Evolutionary conservation across 2,113 vertebrate species (phyloP), one percentile per base, ranked within the genome.

Genomic region (Phycodurus eques): DNA sequence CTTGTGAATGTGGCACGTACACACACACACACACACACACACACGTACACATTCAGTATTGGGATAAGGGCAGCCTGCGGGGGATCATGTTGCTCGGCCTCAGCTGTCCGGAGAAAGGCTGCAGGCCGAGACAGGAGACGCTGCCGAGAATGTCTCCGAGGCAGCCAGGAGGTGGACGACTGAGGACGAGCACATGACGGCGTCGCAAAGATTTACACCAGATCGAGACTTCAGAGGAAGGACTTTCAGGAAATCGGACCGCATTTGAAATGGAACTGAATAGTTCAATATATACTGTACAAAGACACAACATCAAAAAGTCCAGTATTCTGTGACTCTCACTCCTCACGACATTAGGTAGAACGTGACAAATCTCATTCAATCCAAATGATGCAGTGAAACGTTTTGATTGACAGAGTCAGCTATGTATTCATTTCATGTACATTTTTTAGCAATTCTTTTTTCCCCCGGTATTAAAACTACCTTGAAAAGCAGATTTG

Each of bases 101-200:
- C 92, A 92, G 91, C 89, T 93, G 91, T 91, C 85, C 65, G 1
- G 61, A 86, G 77, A 79, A 75, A 83, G 74, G 83, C 77, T 80
- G 83, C 73, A 80, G 83, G 83, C 80, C 66, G 82, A 69, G 82
- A 78, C 74, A 81, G 84, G 87, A 88, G 90, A 89, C 87, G 73
- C 79, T 86, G 80, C 73, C 61, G 86, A 82, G 88, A 90, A 91
- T 91, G 90, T 89, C 88, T 88, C 60, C 76, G 44, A 78, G 80
- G 73, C 81, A 66, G 71, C 1, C 72, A 77, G 31, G 61, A 63
- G 61, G 20, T 20, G 61, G 19, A n/a, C 53, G 10, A 10, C 20
- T 11, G n/a, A 56, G 31, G 61, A 63, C 42, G 61, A 63, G 44
- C 47, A 51, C 8, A 49, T 67, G 57, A 22, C 43, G 60, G 61